Evolutionary conservation across 1,140 invertebrate genomes (phyloP), one percentile per base, ranked within the genome.

Genomic region (Bombus superbus): DNA sequence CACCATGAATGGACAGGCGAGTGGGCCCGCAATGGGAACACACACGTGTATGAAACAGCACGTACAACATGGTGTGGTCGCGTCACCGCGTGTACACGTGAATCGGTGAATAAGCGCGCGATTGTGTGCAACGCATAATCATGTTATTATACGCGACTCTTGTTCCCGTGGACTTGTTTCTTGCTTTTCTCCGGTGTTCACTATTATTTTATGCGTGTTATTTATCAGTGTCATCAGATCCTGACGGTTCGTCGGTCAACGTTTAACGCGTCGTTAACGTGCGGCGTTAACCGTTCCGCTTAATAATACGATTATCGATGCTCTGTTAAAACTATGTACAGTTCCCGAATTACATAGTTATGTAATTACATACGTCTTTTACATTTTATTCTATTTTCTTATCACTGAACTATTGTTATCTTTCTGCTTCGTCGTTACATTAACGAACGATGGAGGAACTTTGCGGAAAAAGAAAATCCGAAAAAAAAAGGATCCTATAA

Each of bases 1-100:
- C 77, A 85, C 92, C 91, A 93, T 93, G 91, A 93, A 93, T 93
- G 92, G 92, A 91, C 86, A 90, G 86, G 88, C 86, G 83, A 92
- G 82, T 92, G 76, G 76, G 38, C 64, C 44, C 44, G 74, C 66
- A 76, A 68, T 75, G 81, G 59, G 81, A 78, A 83, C 81, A 47
- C 38, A 72, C 83, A 72, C 77, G 83, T 72, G 81, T 35, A 44
- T 53, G 66, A 28, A 79, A 44, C 83, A 69, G 25, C 81, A 77
- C 76, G 66, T 62, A 85, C 83, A 76, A 62, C 83, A 53, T 11
- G 32, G 44, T 40, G 76, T 28, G 83, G 18, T 85, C 76, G 22
- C 76, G 83, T 84, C 83, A 84, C 40, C 53, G 66, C 57, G 86
- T 88, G 85, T 86, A 83, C 81, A 81, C 86, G 76, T 81, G 82